phyloP scores from a whole-genome alignment of 1,140 invertebrate genomes.

The Eciton burchellii region DNA sequence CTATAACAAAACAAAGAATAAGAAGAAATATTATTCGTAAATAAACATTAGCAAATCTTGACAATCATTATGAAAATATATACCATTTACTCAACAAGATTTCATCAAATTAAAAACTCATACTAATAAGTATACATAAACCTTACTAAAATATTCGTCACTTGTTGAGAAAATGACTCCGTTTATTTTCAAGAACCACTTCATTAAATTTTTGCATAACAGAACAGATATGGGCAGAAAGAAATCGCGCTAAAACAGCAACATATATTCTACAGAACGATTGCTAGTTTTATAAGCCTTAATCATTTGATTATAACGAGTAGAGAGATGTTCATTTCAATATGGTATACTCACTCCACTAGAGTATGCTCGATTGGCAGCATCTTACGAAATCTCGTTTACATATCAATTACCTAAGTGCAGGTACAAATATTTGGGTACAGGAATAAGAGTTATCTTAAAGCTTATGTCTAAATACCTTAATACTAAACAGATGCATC shows the following conservation, averaged over 20 bases:
- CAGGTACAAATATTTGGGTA: slow-evolving; percentile 80
- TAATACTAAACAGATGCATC: slow-evolving; percentile 75
- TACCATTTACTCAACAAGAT: slow-evolving; percentile 69
- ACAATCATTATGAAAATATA: slow-evolving; percentile 44
- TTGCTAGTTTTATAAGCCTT: slow-evolving; percentile 78
- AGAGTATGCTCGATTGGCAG: slow-evolving; percentile 78
- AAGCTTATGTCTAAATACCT: slow-evolving; percentile 72
- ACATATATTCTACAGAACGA: slow-evolving; percentile 67
- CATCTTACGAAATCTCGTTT: slow-evolving; percentile 82
- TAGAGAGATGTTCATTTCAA: slow-evolving; percentile 76
- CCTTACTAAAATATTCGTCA: slow-evolving; percentile 10
- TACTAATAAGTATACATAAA: slow-evolving; percentile 9
- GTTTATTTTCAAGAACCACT: slow-evolving; percentile 16
- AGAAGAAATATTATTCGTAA: slow-evolving; percentile 50
- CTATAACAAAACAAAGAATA: slow-evolving; percentile 57
- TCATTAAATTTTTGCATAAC: background rate
- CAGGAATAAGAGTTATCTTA: slow-evolving; percentile 77
- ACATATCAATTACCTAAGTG: slow-evolving; percentile 83
- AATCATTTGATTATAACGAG: slow-evolving; percentile 71
- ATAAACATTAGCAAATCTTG: slow-evolving; percentile 40
- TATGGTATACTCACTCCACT: slow-evolving; percentile 81
- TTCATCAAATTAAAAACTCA: slow-evolving; percentile 26
- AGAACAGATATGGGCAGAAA: background rate
- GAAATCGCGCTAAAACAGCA: background rate
- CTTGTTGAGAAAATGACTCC: background rate